Evolutionary conservation across 1,140 invertebrate genomes (phyloP).

Genomic region (Episyrphus balteatus): DNA sequence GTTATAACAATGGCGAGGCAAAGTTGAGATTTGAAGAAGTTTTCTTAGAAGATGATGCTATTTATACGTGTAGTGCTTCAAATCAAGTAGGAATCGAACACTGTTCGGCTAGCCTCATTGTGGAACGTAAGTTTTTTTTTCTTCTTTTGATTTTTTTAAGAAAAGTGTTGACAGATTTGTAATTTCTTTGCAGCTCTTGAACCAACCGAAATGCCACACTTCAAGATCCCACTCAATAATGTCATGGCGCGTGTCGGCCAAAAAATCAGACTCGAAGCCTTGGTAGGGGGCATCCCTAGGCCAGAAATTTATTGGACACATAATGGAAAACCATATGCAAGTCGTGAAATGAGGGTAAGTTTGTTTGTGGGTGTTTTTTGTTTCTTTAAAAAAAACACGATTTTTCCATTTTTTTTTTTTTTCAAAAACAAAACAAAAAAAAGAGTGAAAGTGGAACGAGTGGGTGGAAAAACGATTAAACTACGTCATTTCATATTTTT

Average conservation of each 20-base stretch:
- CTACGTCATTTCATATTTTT: too few relatives aligned
- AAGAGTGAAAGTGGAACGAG: too few relatives aligned
- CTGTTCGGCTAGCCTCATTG: conserved; percentile 60
- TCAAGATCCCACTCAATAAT: conserved; percentile 51
- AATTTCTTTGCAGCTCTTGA: conserved; percentile 40
- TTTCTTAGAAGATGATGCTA: conserved; percentile 49
- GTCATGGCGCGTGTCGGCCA: conserved; percentile 53
- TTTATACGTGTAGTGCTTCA: conserved; percentile 57
- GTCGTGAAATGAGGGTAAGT: conserved; percentile 32
- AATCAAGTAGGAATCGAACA: conserved; percentile 62
- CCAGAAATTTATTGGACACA: conserved; percentile 56
- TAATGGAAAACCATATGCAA: conserved; percentile 45
- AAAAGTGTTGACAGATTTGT: background rate
- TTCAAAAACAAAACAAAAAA: background rate
- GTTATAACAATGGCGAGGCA: conserved; percentile 63
- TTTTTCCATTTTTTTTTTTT: background rate
- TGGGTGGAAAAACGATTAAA: too few relatives aligned
- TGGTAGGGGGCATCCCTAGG: conserved; percentile 60
- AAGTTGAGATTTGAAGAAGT: conserved; percentile 57
- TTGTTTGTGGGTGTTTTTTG: background rate
- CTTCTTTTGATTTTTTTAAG: background rate
- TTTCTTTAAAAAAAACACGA: conserved; percentile 1
- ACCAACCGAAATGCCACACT: conserved; percentile 51
- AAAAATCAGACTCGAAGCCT: conserved; percentile 57
- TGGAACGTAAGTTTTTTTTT: conserved; percentile 52